Conservation (phyloP, 1,140 invertebrate species). For the Copidosoma floridanum region DNA sequence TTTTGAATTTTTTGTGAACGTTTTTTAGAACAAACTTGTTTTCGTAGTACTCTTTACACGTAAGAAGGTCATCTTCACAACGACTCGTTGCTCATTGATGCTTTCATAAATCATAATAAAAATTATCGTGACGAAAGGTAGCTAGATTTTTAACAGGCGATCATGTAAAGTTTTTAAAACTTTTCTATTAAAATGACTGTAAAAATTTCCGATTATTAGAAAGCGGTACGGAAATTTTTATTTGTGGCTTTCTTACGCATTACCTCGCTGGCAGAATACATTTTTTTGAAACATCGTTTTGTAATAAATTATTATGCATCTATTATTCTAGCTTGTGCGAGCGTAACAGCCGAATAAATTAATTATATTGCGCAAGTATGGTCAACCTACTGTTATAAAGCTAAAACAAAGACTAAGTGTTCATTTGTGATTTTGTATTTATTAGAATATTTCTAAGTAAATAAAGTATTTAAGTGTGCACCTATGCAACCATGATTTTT, state of each 20-base stretch:
- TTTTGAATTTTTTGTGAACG: slow-evolving; percentile 15
- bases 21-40: slow-evolving; percentile 17
- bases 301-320: too few relatives aligned
- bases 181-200: slow-evolving; percentile 2
- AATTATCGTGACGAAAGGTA: neutral
- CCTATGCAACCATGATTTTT: slow-evolving; percentile 23
- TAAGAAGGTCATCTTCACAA: slow-evolving; percentile 17
- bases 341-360: slow-evolving; percentile 37
- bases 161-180: slow-evolving; percentile 1
- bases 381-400: slow-evolving; percentile 49
- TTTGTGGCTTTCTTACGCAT: slow-evolving; percentile 2
- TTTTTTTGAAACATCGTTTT: too few relatives aligned
- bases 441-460: slow-evolving; percentile 56
- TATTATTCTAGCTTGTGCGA: slow-evolving; percentile 25
- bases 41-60: too few relatives aligned
- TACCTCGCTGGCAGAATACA: slow-evolving; percentile 6
- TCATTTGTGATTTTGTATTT: slow-evolving; percentile 60
- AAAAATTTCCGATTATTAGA: too few relatives aligned
- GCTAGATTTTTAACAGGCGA: slow-evolving; percentile 4
- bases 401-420: slow-evolving; percentile 55
- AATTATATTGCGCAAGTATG: slow-evolving; percentile 52
- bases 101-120: slow-evolving; percentile 16
- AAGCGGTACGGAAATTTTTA: slow-evolving; percentile 5
- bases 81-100: slow-evolving; percentile 8
- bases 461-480: slow-evolving; percentile 58